These are phyloP conservation scores for Galeopterus variegatus DNA, from an alignment of 2,113 vertebrate species.

Conservation along the genomic window DNA sequence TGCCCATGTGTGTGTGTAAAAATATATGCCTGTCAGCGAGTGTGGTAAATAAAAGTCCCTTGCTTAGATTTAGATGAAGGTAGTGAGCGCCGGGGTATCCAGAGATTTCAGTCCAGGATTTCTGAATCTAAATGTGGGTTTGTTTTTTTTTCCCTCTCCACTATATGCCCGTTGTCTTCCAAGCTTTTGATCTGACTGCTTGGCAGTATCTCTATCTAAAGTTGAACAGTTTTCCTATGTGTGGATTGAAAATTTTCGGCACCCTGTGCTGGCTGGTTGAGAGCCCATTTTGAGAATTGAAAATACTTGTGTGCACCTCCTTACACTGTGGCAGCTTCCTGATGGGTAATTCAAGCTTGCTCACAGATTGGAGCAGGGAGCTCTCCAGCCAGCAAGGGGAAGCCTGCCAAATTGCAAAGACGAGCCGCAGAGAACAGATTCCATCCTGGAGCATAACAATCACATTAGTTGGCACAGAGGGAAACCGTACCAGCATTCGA, in stretches of 20 bases:
- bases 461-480: slow-evolving; percentile 77
- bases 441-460: slow-evolving; percentile 68
- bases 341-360: slow-evolving; percentile 75
- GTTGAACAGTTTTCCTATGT: slow-evolving; percentile 47
- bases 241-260: background rate
- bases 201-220: slow-evolving; percentile 46
- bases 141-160: fast-evolving
- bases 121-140: background rate
- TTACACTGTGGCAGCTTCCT: slow-evolving; percentile 77
- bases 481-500: slow-evolving; percentile 65
- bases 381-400: slow-evolving; percentile 84
- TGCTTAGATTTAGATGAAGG: background rate
- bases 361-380: slow-evolving; percentile 82
- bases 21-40: background rate
- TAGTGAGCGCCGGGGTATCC: background rate
- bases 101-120: slow-evolving; percentile 24
- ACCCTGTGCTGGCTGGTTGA: slow-evolving; percentile 27
- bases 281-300: slow-evolving; percentile 34
- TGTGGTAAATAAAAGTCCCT: background rate
- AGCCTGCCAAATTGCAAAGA: slow-evolving; percentile 83
- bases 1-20: background rate
- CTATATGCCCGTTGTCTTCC: slow-evolving; percentile 6
- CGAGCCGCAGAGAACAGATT: slow-evolving; percentile 78
- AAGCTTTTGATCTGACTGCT: slow-evolving; percentile 44
- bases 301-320: slow-evolving; percentile 19